phyloP scores from a whole-genome alignment of 2,113 vertebrate genomes.

The Lonchura striata region DNA sequence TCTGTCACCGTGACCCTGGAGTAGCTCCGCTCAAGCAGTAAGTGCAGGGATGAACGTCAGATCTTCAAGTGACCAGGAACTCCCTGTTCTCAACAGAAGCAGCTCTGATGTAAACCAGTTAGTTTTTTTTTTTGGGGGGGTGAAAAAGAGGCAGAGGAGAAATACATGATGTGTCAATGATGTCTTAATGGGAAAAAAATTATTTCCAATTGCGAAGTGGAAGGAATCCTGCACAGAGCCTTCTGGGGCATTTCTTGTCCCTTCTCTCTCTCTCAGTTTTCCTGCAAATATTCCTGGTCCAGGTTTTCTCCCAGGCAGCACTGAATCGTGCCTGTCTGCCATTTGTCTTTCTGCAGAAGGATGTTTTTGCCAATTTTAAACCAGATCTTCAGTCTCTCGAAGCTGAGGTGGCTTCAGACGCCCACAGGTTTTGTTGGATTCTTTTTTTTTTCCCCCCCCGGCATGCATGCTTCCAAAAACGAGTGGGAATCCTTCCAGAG shows the following conservation, averaged over 20 bases:
- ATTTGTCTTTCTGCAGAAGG: not conserved
- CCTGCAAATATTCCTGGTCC: not conserved
- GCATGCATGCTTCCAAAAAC: not conserved
- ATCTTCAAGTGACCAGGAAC: not conserved
- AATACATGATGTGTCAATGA: not conserved
- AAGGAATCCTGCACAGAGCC: not conserved
- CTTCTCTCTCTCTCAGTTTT: not conserved
- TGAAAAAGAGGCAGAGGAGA: not conserved
- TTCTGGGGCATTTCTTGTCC: not conserved
- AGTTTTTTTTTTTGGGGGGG: not conserved
- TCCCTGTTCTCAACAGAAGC: not conserved
- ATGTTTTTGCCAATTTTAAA: constrained; percentile 16
- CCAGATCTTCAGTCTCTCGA: not conserved
- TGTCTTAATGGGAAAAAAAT: not conserved
- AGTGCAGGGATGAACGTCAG: not conserved
- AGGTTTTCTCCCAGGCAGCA: not conserved
- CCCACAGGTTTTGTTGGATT: constrained; percentile 8
- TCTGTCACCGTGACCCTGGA: accelerated
- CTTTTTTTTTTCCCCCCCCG: not conserved
- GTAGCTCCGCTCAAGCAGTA: accelerated
- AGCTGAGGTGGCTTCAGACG: constrained; percentile 26
- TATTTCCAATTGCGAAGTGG: not conserved
- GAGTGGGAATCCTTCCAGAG: constrained; percentile 24
- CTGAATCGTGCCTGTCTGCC: not conserved
- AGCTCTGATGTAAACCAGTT: not conserved